These are phyloP conservation scores for Forbesichthys agassizii DNA, from an alignment of 2,113 vertebrate species.

Conservation along the genomic window DNA sequence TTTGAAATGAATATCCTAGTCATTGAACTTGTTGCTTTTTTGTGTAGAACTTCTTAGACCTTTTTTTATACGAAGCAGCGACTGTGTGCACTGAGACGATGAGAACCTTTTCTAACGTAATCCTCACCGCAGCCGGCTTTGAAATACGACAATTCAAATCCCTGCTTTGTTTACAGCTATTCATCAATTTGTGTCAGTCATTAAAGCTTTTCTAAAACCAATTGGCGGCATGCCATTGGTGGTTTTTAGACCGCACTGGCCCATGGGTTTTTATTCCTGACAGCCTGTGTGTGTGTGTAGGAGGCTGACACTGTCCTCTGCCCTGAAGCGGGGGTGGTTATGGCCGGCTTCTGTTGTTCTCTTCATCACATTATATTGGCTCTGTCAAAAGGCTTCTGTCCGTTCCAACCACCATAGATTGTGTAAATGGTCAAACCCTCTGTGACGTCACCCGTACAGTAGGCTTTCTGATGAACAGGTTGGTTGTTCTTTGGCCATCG, in stretches of 20 bases:
- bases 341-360: background rate
- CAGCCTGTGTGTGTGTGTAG: slow-evolving; percentile 81
- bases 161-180: background rate
- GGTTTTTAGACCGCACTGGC: slow-evolving; percentile 74
- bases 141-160: background rate
- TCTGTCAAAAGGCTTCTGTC: slow-evolving; percentile 11
- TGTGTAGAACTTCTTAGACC: background rate
- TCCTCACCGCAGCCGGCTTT: background rate
- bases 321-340: slow-evolving; percentile 63
- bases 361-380: slow-evolving; percentile 31
- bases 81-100: background rate
- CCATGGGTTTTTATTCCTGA: slow-evolving; percentile 79
- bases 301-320: slow-evolving; percentile 73
- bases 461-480: too few species aligned
- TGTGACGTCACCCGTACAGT: too few species aligned
- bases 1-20: background rate
- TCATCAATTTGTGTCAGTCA: background rate
- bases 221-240: slow-evolving; percentile 23
- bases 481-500: too few species aligned
- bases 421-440: too few species aligned
- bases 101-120: background rate
- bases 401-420: too few species aligned
- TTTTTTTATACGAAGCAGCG: background rate
- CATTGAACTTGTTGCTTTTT: background rate
- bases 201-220: slow-evolving; percentile 25